Conservation (phyloP, 1,140 invertebrate species). For the Aphidius gifuensis region DNA sequence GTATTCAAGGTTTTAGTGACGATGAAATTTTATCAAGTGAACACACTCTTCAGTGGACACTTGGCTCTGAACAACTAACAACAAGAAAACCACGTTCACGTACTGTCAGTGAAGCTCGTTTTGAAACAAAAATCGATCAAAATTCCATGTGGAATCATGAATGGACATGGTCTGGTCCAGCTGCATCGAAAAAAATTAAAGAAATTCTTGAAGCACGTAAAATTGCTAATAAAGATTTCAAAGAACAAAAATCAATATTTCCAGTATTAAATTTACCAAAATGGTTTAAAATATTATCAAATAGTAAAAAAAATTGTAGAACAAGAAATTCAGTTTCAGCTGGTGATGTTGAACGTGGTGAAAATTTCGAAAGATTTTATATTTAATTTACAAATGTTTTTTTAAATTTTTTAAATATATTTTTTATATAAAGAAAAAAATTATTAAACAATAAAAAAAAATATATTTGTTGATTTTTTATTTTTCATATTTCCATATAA, state of each 20-base stretch:
- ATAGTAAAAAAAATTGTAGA: constrained; percentile 30
- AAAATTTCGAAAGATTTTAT: too few relatives aligned
- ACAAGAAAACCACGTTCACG: constrained; percentile 52
- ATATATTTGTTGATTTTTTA: too few relatives aligned
- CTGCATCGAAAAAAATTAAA: constrained; percentile 58
- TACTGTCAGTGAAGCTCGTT: constrained; percentile 52
- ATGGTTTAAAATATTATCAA: constrained; percentile 46
- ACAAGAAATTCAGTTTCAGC: constrained; percentile 30
- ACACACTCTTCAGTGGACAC: constrained; percentile 55
- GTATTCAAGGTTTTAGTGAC: constrained; percentile 65
- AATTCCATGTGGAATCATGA: constrained; percentile 55
- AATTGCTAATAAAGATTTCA: constrained; percentile 24
- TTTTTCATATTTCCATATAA: too few relatives aligned
- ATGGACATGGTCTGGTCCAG: constrained; percentile 68
- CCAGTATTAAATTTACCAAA: constrained; percentile 39
- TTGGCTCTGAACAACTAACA: constrained; percentile 53
- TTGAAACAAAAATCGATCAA: constrained; percentile 50
- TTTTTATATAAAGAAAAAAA: too few relatives aligned
- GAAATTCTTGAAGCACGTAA: constrained; percentile 53
- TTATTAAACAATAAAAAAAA: too few relatives aligned
- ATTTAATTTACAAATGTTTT: too few relatives aligned
- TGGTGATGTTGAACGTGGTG: constrained; percentile 28
- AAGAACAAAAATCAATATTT: constrained; percentile 37
- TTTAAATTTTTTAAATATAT: too few relatives aligned
- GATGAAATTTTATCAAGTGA: constrained; percentile 69